Evolutionary conservation across 2,797 vertebrate genomes (phyloP).

Genomic region (Sternotherus odoratus): DNA sequence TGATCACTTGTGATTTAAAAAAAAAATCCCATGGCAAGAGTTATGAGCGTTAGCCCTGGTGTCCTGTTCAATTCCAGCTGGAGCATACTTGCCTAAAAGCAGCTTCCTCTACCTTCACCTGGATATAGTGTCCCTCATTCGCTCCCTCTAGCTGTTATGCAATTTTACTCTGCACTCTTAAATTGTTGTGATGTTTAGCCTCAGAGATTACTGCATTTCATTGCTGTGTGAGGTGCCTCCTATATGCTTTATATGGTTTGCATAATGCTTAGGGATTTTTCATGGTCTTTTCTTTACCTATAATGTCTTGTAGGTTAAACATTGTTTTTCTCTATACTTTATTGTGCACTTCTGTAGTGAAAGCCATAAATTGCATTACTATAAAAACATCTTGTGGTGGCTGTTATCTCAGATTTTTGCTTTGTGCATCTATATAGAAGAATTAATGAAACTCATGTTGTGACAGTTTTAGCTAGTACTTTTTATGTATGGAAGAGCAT

Average conservation of each 20-base stretch:
- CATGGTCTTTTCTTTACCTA: background rate
- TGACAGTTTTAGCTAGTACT: background rate
- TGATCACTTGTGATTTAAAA: background rate
- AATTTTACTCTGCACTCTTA: background rate
- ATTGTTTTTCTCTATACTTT: background rate
- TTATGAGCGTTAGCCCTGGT: background rate
- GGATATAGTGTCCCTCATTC: background rate
- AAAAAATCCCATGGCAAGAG: background rate
- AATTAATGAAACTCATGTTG: background rate
- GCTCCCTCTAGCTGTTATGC: background rate
- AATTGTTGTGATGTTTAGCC: background rate
- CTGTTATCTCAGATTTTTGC: constrained; percentile 1
- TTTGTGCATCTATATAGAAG: constrained; percentile 23
- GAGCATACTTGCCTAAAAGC: background rate
- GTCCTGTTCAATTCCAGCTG: background rate
- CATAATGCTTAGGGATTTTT: background rate
- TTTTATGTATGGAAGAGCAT: background rate
- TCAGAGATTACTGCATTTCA: background rate
- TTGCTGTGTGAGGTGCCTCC: background rate
- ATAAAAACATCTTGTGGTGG: constrained; percentile 41
- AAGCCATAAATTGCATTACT: constrained; percentile 42
- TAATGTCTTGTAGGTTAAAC: background rate
- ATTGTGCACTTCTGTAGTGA: background rate
- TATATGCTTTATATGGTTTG: background rate
- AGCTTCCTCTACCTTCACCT: background rate